Evolutionary conservation across 2,797 vertebrate genomes (phyloP).

Genomic region (Phataginus tetradactyla): DNA sequence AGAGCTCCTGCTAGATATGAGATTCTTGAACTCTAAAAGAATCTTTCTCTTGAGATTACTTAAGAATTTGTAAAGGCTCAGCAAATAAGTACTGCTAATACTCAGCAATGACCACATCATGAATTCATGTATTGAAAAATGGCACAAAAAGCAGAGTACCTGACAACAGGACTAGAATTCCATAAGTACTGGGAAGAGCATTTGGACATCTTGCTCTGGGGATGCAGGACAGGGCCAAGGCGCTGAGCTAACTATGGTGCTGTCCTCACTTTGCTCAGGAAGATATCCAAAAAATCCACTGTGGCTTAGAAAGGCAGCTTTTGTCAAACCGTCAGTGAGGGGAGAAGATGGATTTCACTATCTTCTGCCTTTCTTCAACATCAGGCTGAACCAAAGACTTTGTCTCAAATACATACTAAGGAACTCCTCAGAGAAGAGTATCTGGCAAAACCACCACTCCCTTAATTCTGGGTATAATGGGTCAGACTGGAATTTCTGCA

Average conservation of each 20-base stretch:
- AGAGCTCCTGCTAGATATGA: background rate
- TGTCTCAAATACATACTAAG: background rate
- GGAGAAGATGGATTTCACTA: background rate
- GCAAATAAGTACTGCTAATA: background rate
- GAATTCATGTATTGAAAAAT: background rate
- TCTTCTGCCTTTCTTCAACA: background rate
- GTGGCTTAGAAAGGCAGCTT: background rate
- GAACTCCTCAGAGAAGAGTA: background rate
- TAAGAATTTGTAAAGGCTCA: constrained; percentile 24
- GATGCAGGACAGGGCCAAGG: background rate
- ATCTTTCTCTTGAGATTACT: background rate
- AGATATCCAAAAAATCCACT: background rate
- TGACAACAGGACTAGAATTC: background rate
- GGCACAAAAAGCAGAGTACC: background rate
- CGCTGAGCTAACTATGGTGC: background rate
- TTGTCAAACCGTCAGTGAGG: background rate
- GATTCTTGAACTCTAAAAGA: constrained; percentile 8
- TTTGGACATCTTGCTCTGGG: background rate
- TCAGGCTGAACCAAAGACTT: background rate
- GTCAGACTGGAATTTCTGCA: background rate
- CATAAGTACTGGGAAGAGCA: background rate
- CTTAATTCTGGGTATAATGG: background rate
- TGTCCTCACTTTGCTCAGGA: background rate
- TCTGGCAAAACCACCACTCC: background rate
- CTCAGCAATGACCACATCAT: background rate